Base-by-base conservation (phyloP, 2,888 invertebrate species). In the Melanotus villosus region DNA sequence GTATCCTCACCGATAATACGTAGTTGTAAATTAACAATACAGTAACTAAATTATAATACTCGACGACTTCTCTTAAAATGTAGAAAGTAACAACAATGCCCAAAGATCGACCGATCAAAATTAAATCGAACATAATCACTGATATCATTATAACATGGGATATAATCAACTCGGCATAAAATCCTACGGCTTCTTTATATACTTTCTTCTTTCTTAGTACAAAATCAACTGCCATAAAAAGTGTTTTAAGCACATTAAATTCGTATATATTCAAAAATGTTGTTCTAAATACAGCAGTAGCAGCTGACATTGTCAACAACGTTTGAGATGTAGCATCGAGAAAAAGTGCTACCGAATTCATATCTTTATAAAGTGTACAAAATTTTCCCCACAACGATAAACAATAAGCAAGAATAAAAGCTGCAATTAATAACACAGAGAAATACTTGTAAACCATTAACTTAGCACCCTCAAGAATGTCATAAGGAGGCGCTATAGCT, bases 1-100 rank as follows among this genome's bases (percentile, higher is more conserved):
- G 18, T 9, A 43, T 2, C 18, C 43, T 45, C n/a, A 30, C 3
- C 16, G 12, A 26, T 0, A 30, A 30, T 10, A 41, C 30, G 12
- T 59, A 59, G 9, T 30, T 59, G 19, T 59, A 59, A 12, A 59
- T 59, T n/a, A 59, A 12, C 18, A 59, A 30, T 10, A 59, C 59
- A 2, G 14, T 32, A 7, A 59, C 43, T 1, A 23, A 12, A 10
- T 5, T 19, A 19, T 38, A 59, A 30, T 59, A 59, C 2, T 30
- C n/a, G 16, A 16, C 16, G 16, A 59, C 1, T 30, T 59, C 43
- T 14, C 43, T 41, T 43, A 59, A 16, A 18, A 59, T 14, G n/a
- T n/a, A n/a, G n/a, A n/a, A n/a, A n/a, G n/a, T n/a, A n/a, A n/a
- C n/a, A n/a, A n/a, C n/a, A n/a, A n/a, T 7, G 3, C 41, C 16